These are phyloP conservation scores for Podabrus alpinus DNA, from an alignment of 2,888 invertebrate species.

Conservation along the genomic window DNA sequence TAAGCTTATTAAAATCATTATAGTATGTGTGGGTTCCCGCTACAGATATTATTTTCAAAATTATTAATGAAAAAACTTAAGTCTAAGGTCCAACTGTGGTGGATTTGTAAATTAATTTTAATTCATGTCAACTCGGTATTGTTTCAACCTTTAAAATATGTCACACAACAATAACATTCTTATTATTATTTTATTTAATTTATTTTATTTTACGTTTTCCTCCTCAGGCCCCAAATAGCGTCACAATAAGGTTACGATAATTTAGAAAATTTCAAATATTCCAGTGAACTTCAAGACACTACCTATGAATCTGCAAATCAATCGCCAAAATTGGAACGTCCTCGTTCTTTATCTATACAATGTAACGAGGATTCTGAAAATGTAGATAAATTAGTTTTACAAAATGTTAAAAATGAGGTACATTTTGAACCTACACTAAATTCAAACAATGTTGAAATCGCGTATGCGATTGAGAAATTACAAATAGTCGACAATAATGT, in stretches of 20 bases:
- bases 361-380: constrained; percentile 55
- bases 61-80: too few relatives aligned
- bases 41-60: too few relatives aligned
- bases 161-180: constrained; percentile 18
- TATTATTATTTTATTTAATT: constrained; percentile 33
- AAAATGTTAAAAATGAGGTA: constrained; percentile 35
- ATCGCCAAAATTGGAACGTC: constrained; percentile 53
- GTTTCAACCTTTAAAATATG: not conserved
- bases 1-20: too few relatives aligned
- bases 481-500: constrained; percentile 13
- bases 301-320: constrained; percentile 14
- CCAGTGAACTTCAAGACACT: constrained; percentile 43
- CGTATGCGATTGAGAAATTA: constrained; percentile 22
- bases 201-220: constrained; percentile 41
- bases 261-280: constrained; percentile 43
- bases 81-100: too few relatives aligned
- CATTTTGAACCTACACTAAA: constrained; percentile 14
- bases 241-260: constrained; percentile 44
- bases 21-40: too few relatives aligned
- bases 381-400: constrained; percentile 19
- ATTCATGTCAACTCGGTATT: not conserved
- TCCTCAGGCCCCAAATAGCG: constrained; percentile 51
- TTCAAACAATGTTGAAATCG: constrained; percentile 10
- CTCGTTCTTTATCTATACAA: constrained; percentile 59
- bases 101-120: too few relatives aligned